Conservation (phyloP, 2,888 invertebrate species). For the Luffia ferchaultella region DNA sequence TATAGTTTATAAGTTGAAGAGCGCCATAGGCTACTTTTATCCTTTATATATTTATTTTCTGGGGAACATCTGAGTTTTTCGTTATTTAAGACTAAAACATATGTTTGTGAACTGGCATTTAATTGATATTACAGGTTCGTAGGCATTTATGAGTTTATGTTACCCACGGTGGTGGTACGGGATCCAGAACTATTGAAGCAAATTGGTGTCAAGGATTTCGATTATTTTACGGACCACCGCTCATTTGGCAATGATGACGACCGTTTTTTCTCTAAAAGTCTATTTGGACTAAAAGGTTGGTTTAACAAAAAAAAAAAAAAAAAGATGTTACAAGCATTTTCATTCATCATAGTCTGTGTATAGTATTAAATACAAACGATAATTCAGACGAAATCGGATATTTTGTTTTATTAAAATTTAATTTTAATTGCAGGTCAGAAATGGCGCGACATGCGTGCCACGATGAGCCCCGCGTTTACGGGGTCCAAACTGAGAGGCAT, state of each 20-base stretch:
- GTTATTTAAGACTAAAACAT: no score
- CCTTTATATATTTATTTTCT: no score
- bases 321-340: no score
- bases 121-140: slow-evolving; percentile 29
- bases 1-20: no score
- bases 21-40: no score
- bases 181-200: slow-evolving; percentile 50
- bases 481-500: slow-evolving; percentile 28
- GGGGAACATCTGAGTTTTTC: no score
- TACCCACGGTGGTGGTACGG: slow-evolving; percentile 31
- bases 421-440: slow-evolving; percentile 10
- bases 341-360: no score
- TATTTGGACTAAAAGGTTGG: slow-evolving; percentile 37
- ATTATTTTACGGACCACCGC: slow-evolving; percentile 48
- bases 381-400: no score
- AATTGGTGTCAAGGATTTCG: slow-evolving; percentile 53
- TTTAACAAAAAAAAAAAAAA: no score
- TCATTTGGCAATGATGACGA: slow-evolving; percentile 30
- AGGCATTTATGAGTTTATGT: slow-evolving; percentile 38
- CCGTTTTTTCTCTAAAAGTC: slow-evolving; percentile 43
- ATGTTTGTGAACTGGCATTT: no score
- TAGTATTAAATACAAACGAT: no score
- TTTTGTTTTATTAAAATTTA: no score
- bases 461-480: slow-evolving; percentile 28
- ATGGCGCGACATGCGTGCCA: slow-evolving; percentile 17